These are phyloP conservation scores for Synanceia verrucosa DNA, from an alignment of 2,797 vertebrate species.

Conservation along the genomic window DNA sequence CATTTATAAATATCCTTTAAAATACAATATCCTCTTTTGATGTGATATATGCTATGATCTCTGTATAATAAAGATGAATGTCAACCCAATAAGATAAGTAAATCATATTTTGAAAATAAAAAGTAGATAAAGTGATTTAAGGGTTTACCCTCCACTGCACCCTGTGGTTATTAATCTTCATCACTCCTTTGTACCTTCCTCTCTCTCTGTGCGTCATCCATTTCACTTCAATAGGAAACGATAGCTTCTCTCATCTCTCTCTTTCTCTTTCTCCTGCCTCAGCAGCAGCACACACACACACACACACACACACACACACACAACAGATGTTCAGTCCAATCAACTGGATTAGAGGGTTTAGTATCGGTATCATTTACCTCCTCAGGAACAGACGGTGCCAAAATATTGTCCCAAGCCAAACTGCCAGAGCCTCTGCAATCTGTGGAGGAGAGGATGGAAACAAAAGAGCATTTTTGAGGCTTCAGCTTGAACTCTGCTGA, in stretches of 20 bases:
- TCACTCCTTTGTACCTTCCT: conserved; percentile 16
- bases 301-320: conserved; percentile 11
- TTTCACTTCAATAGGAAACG: conserved; percentile 36
- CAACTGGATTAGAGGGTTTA: conserved; percentile 59
- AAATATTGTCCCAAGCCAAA: conserved; percentile 31
- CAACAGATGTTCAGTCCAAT: conserved; percentile 63
- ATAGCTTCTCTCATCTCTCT: conserved; percentile 21
- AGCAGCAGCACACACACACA: conserved; percentile 14
- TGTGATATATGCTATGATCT: conserved; percentile 10
- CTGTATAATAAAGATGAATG: conserved; percentile 38
- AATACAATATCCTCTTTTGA: conserved; percentile 5
- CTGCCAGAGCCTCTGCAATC: conserved; percentile 25
- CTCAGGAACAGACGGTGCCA: conserved; percentile 43
- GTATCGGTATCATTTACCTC: conserved; percentile 59
- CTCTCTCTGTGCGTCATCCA: conserved; percentile 21
- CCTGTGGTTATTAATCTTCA: conserved; percentile 53
- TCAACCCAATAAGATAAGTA: conserved; percentile 33
- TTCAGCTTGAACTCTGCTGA: not conserved
- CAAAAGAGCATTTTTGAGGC: not conserved
- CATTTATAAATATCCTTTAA: not conserved
- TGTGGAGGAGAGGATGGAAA: conserved; percentile 9
- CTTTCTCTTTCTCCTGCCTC: conserved; percentile 3
- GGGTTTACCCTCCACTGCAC: conserved; percentile 41
- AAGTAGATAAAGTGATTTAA: conserved; percentile 46
- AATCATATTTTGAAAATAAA: conserved; percentile 49